Evolutionary conservation across 2,888 invertebrate species (phyloP).

Genomic region (Hemaris fuciformis): DNA sequence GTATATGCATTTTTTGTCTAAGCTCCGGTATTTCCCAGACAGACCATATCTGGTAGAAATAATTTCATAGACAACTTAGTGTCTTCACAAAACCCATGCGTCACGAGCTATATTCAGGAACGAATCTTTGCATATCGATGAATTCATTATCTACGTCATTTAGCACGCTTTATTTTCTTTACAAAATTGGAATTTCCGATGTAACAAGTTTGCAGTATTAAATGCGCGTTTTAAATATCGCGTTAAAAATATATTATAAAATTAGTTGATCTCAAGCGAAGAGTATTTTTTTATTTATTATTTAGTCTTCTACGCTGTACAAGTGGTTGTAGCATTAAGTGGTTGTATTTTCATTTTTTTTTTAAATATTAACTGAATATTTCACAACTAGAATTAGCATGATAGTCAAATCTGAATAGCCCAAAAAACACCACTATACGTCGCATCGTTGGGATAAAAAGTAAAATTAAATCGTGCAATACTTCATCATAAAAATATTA

Average conservation of each 20-base stretch:
- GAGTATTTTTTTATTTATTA: neutral
- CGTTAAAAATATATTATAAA: too few species aligned
- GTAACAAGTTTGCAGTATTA: neutral
- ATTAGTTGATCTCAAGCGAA: too few species aligned
- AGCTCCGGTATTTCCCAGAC: neutral
- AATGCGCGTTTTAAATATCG: neutral
- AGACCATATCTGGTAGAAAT: neutral
- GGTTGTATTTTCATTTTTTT: neutral
- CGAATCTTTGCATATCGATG: neutral
- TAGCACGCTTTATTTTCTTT: neutral
- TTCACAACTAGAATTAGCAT: neutral
- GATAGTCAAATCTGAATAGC: neutral
- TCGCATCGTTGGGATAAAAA: neutral
- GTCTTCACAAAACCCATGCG: neutral
- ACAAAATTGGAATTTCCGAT: neutral
- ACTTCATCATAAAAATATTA: neutral
- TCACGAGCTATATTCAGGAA: neutral
- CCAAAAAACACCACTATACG: neutral
- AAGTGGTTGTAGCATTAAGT: neutral
- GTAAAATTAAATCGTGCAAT: neutral
- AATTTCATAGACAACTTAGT: neutral
- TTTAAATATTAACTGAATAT: neutral
- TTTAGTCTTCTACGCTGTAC: neutral
- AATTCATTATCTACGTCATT: neutral
- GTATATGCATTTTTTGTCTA: neutral